phyloP scores from a whole-genome alignment of 2,797 vertebrate species.

The Menidia menidia region DNA sequence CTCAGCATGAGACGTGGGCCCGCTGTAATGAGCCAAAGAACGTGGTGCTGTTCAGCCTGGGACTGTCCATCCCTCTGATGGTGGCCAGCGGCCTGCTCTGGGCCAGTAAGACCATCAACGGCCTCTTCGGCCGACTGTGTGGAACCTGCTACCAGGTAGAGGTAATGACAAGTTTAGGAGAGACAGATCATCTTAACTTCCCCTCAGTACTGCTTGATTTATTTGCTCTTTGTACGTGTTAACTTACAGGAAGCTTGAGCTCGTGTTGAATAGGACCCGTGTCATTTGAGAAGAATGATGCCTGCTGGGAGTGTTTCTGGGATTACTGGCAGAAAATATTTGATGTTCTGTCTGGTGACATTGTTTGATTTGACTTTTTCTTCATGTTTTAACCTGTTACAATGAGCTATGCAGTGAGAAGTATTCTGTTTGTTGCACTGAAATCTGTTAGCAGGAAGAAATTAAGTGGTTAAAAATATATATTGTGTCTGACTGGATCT shows the following conservation, averaged over 20 bases:
- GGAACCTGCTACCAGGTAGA: slow-evolving; percentile 68
- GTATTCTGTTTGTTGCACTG: background rate
- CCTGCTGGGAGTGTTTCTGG: background rate
- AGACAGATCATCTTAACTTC: background rate
- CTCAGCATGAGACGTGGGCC: slow-evolving; percentile 15
- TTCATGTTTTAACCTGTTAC: background rate
- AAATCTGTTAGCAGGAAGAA: background rate
- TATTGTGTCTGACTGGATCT: background rate
- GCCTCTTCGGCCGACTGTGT: slow-evolving; percentile 80
- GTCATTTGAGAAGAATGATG: background rate
- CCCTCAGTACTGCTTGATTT: background rate
- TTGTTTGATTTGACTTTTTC: background rate
- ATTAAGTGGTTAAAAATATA: background rate
- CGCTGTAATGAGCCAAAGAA: slow-evolving; percentile 58
- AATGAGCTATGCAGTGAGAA: background rate
- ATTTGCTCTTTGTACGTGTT: background rate
- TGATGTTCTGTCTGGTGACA: background rate
- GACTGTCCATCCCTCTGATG: slow-evolving; percentile 77
- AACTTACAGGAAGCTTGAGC: slow-evolving; percentile 32
- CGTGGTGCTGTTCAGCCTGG: slow-evolving; percentile 79
- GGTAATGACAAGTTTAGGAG: slow-evolving; percentile 41
- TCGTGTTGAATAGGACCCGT: background rate
- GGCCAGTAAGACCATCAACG: slow-evolving; percentile 77
- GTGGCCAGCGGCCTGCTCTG: slow-evolving; percentile 70
- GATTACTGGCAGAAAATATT: background rate